Base-by-base conservation (phyloP, 2,113 vertebrate species). In the Nothocercus julius region DNA sequence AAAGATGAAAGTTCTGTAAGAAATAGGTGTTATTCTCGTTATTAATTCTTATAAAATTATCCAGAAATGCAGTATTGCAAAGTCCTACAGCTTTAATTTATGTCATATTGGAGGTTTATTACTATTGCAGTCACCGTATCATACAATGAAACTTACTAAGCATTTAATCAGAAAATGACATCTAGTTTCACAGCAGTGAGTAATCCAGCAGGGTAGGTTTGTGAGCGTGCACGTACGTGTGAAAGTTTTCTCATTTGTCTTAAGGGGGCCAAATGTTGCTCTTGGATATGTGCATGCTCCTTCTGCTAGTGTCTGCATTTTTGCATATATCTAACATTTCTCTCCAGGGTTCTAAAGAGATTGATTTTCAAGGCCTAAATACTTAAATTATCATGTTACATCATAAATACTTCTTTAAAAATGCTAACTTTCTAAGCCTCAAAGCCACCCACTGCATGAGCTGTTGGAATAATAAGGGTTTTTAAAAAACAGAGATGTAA, bases 111-210 rank as follows among this genome's bases (percentile, higher is more conserved):
- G 49, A 92, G 40, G 61, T 86, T 93, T 89, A 87, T 93, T 95
- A n/a, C 63, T 87, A 30, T 74, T 83, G 68, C 61, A 79, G 78
- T 79, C 72, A 42, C 73, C 86, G 49, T 45, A 76, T 86, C 68
- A 16, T 58, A 81, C 53, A 81, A 54, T 74, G 67, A 90, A 78
- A 74, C 80, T 63, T 77, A 93, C 67, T 72, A 92, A 95, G 67
- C 81, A 80, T 90, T 94, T 95, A 92, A 93, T 92, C 94, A 80
- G 93, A 92, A 93, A 93, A 92, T 28, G 22, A 76, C 85, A 87
- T 56, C 53, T 69, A 68, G 82, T 93, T 89, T 95, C 93, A 88
- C 87, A 94, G 82, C 21, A 56, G 28, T 30, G 27, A 56, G 44
- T 30, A 36, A 79, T 64, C 16, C 58, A 72, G 36, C 87, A 90